These are phyloP conservation scores for Idaea dimidiata DNA, from an alignment of 2,888 invertebrate species.

Conservation along the genomic window DNA sequence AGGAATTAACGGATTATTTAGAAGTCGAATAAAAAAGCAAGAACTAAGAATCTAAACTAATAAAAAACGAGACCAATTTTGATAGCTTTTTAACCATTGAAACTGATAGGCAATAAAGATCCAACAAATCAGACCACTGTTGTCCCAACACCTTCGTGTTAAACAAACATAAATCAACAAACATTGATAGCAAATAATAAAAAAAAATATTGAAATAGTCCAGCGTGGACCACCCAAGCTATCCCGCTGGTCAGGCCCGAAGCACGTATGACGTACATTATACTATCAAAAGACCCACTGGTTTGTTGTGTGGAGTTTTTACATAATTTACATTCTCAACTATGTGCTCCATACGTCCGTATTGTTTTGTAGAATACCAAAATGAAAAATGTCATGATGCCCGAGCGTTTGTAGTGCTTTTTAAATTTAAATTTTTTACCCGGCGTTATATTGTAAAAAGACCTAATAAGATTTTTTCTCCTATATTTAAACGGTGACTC, in stretches of 20 bases:
- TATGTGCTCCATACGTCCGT: constrained; percentile 40
- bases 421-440: not conserved
- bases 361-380: constrained; percentile 21
- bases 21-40: too few species aligned
- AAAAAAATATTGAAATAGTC: constrained; percentile 73
- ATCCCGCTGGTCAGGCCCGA: constrained; percentile 51
- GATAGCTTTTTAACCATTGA: constrained; percentile 32
- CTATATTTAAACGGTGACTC: too few species aligned
- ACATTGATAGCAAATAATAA: constrained; percentile 70
- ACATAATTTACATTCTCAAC: constrained; percentile 71
- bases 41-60: too few species aligned
- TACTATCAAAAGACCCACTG: constrained; percentile 67
- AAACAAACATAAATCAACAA: constrained; percentile 72
- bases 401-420: constrained; percentile 4
- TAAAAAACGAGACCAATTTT: not conserved
- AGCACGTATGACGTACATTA: constrained; percentile 72
- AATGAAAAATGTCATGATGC: constrained; percentile 6
- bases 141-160: constrained; percentile 72
- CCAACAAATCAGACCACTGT: constrained; percentile 69
- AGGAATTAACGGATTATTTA: too few species aligned
- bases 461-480: not conserved
- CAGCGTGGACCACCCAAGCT: constrained; percentile 70
- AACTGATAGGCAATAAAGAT: constrained; percentile 63
- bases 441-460: not conserved
- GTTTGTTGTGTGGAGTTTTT: constrained; percentile 59